These are phyloP conservation scores for Rotaria socialis DNA, from an alignment of 2,888 invertebrate genomes.

Conservation along the genomic window DNA sequence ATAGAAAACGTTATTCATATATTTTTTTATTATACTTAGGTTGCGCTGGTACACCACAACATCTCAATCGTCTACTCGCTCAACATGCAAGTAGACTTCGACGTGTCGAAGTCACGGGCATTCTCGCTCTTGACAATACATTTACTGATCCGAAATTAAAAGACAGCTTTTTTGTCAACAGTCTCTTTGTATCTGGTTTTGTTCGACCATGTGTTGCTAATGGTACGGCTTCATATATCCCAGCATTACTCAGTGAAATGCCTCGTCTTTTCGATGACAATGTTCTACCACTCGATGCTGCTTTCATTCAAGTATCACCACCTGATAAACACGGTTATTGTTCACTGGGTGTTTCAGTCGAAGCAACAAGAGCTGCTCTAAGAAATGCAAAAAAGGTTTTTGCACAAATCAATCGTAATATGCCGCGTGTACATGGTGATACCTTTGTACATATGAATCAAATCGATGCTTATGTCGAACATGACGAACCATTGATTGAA, in stretches of 20 bases:
- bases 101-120: not conserved
- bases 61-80: not conserved
- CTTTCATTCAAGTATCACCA: constrained; percentile 50
- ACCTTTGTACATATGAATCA: constrained; percentile 34
- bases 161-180: constrained; percentile 72
- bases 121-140: not conserved
- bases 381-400: constrained; percentile 71
- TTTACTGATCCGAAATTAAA: constrained; percentile 48
- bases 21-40: too few species aligned
- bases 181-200: constrained; percentile 86
- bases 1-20: too few species aligned
- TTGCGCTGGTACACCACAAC: not conserved
- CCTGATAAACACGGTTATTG: constrained; percentile 82
- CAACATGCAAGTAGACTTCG: not conserved
- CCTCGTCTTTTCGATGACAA: constrained; percentile 79
- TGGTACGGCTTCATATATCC: constrained; percentile 79
- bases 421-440: constrained; percentile 40
- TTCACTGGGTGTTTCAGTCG: constrained; percentile 84
- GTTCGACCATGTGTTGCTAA: constrained; percentile 81
- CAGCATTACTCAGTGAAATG: constrained; percentile 88
- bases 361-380: constrained; percentile 79
- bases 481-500: constrained; percentile 65
- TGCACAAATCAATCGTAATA: constrained; percentile 31
- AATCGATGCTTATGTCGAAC: constrained; percentile 62
- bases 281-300: constrained; percentile 78